phyloP scores from a whole-genome alignment of 2,113 vertebrate species.

The Prochilodus magdalenae region DNA sequence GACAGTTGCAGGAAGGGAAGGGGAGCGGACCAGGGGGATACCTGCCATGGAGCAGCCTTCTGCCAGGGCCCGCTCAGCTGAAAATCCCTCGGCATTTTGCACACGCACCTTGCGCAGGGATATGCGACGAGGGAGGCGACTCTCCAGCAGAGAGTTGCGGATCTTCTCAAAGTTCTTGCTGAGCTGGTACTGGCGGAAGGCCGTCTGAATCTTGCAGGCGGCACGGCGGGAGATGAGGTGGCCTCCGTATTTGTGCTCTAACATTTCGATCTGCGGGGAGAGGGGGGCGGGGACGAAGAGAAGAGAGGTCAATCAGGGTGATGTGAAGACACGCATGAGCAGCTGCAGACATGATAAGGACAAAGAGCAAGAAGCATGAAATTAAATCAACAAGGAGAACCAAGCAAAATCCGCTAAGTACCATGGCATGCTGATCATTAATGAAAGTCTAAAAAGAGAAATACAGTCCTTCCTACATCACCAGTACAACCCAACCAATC shows the following conservation, averaged over 20 bases:
- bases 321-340: slow-evolving; percentile 2
- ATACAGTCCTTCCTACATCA: not conserved
- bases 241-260: slow-evolving; percentile 98
- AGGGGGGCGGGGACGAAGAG: slow-evolving; percentile 21
- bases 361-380: not conserved
- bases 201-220: slow-evolving; percentile 98
- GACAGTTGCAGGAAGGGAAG: slow-evolving; percentile 88
- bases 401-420: slow-evolving; percentile 6
- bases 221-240: slow-evolving; percentile 95
- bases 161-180: slow-evolving; percentile 99
- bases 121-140: slow-evolving; percentile 93
- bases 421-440: slow-evolving; percentile 28
- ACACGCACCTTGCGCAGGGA: slow-evolving; percentile 91
- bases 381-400: not conserved
- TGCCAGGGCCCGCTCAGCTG: slow-evolving; percentile 88
- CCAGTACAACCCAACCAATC: not conserved
- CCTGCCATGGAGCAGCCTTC: slow-evolving; percentile 90
- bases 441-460: not conserved
- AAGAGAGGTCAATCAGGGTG: not conserved
- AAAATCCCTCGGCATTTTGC: slow-evolving; percentile 89
- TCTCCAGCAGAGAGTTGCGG: slow-evolving; percentile 96
- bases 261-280: slow-evolving; percentile 92
- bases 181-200: slow-evolving; percentile 99
- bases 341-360: slow-evolving; percentile 6
- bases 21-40: slow-evolving; percentile 90